phyloP scores from a whole-genome alignment of 1,140 invertebrate genomes.

The Orius laevigatus region DNA sequence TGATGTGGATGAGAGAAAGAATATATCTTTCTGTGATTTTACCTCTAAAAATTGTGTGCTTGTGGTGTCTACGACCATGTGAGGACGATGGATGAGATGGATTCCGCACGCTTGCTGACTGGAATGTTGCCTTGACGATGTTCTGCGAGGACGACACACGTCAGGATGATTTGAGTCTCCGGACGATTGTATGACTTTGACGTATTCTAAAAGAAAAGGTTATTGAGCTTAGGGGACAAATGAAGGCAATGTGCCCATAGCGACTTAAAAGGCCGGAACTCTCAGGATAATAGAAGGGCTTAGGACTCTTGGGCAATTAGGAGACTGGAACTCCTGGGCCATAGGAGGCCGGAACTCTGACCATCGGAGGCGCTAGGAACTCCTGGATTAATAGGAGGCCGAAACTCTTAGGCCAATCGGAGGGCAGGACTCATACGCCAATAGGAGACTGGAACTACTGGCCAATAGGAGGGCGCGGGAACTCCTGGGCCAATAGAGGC shows the following conservation, averaged over 20 bases:
- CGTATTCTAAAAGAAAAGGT: constrained; percentile 56
- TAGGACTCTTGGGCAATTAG: too few relatives aligned
- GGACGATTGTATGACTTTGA: constrained; percentile 67
- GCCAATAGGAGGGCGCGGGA: too few relatives aligned
- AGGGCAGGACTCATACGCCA: not conserved
- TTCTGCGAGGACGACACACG: constrained; percentile 69
- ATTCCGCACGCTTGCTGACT: constrained; percentile 81
- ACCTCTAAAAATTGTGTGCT: constrained; percentile 74
- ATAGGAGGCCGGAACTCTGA: too few relatives aligned
- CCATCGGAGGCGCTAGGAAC: too few relatives aligned
- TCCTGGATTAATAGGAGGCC: too few relatives aligned
- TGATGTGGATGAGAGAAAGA: not conserved
- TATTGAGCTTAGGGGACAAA: too few relatives aligned
- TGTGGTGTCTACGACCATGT: constrained; percentile 76
- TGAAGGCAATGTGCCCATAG: too few relatives aligned
- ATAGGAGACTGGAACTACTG: too few relatives aligned
- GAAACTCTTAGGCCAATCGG: too few relatives aligned
- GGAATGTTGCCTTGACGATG: constrained; percentile 87
- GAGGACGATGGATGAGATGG: constrained; percentile 73
- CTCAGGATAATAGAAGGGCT: not conserved
- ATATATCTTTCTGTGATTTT: constrained; percentile 20
- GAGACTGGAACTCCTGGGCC: too few relatives aligned
- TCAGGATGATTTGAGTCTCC: constrained; percentile 54
- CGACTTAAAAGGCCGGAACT: too few relatives aligned
- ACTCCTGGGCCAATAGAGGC: too few relatives aligned